Conservation (phyloP, 2,113 vertebrate genomes). For the Deroptyus accipitrinus region DNA sequence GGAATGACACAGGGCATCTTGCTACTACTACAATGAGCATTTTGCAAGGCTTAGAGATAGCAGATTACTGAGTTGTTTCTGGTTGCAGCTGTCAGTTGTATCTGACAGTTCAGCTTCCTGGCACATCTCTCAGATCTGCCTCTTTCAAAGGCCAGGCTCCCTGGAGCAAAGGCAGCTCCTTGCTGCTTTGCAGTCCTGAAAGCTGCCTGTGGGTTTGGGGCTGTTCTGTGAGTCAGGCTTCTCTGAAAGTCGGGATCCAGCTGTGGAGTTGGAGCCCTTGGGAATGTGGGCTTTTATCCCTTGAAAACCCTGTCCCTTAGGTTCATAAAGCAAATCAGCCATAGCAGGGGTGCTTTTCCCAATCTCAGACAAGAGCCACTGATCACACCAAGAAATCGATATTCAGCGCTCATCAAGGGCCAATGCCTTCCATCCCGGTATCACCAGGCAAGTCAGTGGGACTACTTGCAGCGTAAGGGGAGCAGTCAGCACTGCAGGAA, state of each 20-base stretch:
- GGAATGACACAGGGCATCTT: background rate
- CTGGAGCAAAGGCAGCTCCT: background rate
- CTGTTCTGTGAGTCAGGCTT: background rate
- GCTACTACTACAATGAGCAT: background rate
- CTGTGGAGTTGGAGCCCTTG: background rate
- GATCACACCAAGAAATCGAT: constrained; percentile 21
- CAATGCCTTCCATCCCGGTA: background rate
- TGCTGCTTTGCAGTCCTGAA: background rate
- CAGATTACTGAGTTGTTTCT: background rate
- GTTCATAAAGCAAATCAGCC: constrained; percentile 6
- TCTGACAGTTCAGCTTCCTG: background rate
- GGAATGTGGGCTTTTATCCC: background rate
- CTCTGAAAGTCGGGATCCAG: background rate
- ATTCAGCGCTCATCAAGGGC: background rate
- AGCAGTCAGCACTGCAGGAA: background rate
- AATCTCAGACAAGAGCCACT: constrained; percentile 7
- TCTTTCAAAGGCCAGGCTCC: background rate
- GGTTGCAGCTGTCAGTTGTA: background rate
- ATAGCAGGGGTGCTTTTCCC: background rate
- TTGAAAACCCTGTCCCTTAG: background rate
- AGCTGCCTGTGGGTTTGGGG: background rate
- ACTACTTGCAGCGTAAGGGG: background rate
- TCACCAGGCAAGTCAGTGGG: background rate
- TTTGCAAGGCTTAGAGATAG: background rate
- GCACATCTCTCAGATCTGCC: background rate